Conservation (phyloP, 2,888 invertebrate genomes). For the Carpatolechia fugitivella region DNA sequence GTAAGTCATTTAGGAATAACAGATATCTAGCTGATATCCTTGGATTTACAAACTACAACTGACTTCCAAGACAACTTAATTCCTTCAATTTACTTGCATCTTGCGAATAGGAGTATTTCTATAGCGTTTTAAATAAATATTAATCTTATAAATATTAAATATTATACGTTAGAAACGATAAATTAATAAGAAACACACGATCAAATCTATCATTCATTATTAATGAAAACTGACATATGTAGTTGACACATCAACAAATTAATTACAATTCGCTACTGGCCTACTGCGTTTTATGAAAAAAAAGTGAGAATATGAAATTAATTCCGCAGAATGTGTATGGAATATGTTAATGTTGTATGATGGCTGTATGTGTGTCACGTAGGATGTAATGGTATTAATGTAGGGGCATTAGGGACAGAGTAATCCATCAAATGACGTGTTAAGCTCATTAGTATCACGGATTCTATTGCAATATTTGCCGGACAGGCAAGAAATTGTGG, state of each 20-base stretch:
- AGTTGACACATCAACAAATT: not conserved
- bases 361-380: conserved; percentile 1
- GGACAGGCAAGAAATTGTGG: not conserved
- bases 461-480: not conserved
- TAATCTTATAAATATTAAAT: not conserved
- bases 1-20: too few species aligned
- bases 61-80: not conserved
- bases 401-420: not conserved
- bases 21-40: too few species aligned
- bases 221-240: conserved; percentile 4
- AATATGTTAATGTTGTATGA: not conserved
- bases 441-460: not conserved
- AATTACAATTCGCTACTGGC: not conserved
- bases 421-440: conserved; percentile 3
- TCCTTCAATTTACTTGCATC: not conserved
- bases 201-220: not conserved
- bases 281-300: not conserved
- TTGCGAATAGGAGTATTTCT: too few species aligned
- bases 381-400: not conserved
- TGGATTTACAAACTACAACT: not conserved
- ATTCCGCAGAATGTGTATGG: not conserved
- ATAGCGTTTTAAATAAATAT: not conserved
- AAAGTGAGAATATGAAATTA: not conserved
- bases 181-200: not conserved
- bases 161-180: not conserved